Conservation (phyloP, 2,888 invertebrate species). For the Phymatocera aterrima region DNA sequence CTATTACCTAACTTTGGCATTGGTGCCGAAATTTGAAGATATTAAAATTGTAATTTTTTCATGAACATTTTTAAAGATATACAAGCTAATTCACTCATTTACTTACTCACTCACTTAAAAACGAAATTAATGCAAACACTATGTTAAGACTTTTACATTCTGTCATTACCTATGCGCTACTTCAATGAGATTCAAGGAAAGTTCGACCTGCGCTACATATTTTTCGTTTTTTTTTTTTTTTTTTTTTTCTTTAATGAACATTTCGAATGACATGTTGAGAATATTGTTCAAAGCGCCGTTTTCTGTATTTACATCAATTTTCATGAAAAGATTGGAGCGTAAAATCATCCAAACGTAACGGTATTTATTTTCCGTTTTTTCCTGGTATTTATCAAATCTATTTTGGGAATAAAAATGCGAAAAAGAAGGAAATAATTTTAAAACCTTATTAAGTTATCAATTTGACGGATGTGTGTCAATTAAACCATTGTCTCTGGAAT, state of each 20-base stretch:
- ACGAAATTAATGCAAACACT: background rate
- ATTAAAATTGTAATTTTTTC: slow-evolving; percentile 7
- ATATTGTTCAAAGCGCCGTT: background rate
- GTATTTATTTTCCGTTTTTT: background rate
- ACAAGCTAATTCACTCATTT: too few relatives aligned
- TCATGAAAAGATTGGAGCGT: background rate
- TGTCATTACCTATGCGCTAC: slow-evolving; percentile 32
- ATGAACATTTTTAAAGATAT: slow-evolving; percentile 2
- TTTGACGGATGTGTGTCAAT: slow-evolving; percentile 42
- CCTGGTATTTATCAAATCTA: background rate
- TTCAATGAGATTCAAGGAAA: background rate
- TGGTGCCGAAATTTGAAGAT: slow-evolving; percentile 48
- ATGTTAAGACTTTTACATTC: background rate
- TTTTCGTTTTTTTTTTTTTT: too few relatives aligned
- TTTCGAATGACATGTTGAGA: slow-evolving; percentile 5
- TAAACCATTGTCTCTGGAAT: slow-evolving; percentile 60
- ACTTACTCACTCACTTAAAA: background rate
- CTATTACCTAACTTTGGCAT: slow-evolving; percentile 50
- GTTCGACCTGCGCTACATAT: too few relatives aligned
- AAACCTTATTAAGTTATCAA: background rate
- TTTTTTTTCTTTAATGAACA: background rate
- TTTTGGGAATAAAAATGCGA: background rate
- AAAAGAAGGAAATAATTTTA: background rate
- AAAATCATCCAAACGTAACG: background rate
- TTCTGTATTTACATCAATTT: background rate